A percentile compares a stretch with the other conserved stretches of the same genome.
Evolutionary conservation across 2,888 invertebrate species (phyloP).

Genomic region (Cephus sareptanus): DNA sequence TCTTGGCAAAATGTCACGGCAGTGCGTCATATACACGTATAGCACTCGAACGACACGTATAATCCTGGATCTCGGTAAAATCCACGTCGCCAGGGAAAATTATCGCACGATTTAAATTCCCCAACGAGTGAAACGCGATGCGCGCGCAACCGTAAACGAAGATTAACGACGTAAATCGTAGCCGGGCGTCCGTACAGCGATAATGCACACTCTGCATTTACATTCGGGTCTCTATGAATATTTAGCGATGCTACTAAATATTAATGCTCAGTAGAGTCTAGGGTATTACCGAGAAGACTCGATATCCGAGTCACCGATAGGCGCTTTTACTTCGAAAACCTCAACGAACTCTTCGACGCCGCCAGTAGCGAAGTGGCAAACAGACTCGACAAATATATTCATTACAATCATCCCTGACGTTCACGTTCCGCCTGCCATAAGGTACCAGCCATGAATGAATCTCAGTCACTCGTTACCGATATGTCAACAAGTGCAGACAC

Average conservation of each 20-base stretch:
- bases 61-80: not conserved
- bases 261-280: not conserved
- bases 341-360: not conserved
- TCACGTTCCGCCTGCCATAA: not conserved
- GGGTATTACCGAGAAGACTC: not conserved
- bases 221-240: constrained; percentile 42
- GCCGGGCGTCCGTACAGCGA: not conserved
- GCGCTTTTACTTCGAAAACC: not conserved
- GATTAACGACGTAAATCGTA: not conserved
- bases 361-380: not conserved
- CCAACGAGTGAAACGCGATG: constrained; percentile 21
- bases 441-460: not conserved
- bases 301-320: not conserved
- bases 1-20: not conserved
- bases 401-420: not conserved
- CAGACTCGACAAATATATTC: not conserved
- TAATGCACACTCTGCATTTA: constrained; percentile 35
- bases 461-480: not conserved
- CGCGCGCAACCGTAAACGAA: not conserved
- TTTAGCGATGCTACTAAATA: constrained; percentile 26
- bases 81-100: constrained; percentile 15
- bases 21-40: not conserved
- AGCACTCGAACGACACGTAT: not conserved
- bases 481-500: not conserved
- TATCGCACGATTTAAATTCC: constrained; percentile 44